Evolutionary conservation across 2,888 invertebrate genomes (phyloP), one percentile per base, ranked within the genome.

Genomic region (Lasioglossum lativentre): DNA sequence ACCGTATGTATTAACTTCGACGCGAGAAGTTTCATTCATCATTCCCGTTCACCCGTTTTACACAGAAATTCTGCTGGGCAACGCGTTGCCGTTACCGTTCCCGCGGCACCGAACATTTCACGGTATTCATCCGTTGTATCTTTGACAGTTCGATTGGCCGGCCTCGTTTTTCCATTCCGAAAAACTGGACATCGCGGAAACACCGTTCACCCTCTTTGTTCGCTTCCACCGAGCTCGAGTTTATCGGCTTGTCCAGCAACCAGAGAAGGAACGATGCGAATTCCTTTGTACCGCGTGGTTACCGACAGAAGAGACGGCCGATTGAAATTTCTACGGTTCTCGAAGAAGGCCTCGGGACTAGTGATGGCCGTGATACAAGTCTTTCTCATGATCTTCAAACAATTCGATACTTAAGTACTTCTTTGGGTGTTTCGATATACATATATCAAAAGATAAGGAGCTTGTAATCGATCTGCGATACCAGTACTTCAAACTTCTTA

Each of bases 21-120:
- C 38, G 70, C 34, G 27, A 75, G 68, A 83, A 63, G 63, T 82
- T 81, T 82, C 59, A 63, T 63, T 82, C 83, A 59, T 34, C 59
- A 27, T 71, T 59, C 59, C 59, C 34, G 71, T 38, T 70, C 68
- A 34, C 30, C 42, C 42, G 19, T 63, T 52, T 56, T 34, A 16
- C 56, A 27, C 34, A 5, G 19, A 70, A 45, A 42, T 45, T 73
- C 19, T 12, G 42, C 42, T 12, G 23, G 14, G 30, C 30, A 52
- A 52, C 78, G 10, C 42, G 56, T 27, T 27, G 27, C 27, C 56
- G 56, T 56, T n/a, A 19, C 19, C 56, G 56, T 56, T 2, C 27
- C 27, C 27, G 59, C 10, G 2, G 27, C 27, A 27, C 2, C 59
- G 27, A 59, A 5, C 59, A 6, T 14, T 16, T 27, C 27, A 14